Conservation (phyloP, 2,113 vertebrate species). For the Copsychus sechellarum region DNA sequence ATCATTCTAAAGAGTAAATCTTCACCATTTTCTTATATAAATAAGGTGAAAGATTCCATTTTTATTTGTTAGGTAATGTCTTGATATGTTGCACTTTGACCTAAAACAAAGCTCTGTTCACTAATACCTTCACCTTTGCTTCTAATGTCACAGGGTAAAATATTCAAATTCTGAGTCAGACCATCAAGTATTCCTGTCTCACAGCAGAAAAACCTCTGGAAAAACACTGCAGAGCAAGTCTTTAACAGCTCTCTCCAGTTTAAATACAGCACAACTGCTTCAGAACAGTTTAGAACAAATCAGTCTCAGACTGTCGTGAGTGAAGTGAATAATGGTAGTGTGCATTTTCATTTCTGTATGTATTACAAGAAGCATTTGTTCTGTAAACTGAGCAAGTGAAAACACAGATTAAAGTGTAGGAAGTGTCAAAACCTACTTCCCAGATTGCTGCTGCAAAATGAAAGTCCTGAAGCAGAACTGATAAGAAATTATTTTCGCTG, state of each 20-base stretch:
- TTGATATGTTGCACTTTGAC: conserved; percentile 28
- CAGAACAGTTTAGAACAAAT: neutral
- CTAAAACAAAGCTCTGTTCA: neutral
- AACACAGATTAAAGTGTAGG: neutral
- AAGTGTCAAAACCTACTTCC: neutral
- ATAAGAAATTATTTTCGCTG: neutral
- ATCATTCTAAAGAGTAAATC: conserved; percentile 52
- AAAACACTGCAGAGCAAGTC: neutral
- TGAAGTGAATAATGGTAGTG: neutral
- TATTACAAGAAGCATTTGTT: neutral
- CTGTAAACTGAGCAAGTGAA: conserved; percentile 1
- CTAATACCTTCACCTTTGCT: conserved; percentile 52
- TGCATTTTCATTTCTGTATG: neutral
- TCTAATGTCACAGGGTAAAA: neutral
- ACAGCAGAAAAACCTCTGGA: neutral
- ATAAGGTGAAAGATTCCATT: conserved; percentile 53
- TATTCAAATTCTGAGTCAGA: neutral
- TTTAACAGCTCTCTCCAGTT: neutral
- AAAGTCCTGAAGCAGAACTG: neutral
- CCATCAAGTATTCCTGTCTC: conserved; percentile 9
- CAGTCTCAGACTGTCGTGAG: neutral
- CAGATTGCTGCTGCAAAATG: neutral
- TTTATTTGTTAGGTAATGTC: conserved; percentile 52
- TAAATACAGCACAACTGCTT: neutral
- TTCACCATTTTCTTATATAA: conserved; percentile 43